A percentile compares a stretch with the other conserved stretches of the same genome.
Evolutionary conservation across 2,888 invertebrate genomes (phyloP).

Genomic region (Cyrtodaria siliqua): DNA sequence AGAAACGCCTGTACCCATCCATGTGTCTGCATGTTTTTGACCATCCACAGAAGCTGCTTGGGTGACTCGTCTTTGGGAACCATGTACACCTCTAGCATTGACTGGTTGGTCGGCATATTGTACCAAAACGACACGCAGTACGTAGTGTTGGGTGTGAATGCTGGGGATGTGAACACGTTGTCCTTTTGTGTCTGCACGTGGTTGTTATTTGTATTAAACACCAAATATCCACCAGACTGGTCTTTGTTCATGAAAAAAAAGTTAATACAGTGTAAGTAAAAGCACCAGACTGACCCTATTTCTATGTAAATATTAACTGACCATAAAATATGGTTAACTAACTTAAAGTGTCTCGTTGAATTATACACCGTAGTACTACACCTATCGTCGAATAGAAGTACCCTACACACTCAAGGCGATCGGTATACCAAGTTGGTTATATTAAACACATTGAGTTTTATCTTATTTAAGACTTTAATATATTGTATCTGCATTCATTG

Average conservation of each 20-base stretch:
- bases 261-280: neutral
- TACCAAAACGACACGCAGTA: constrained; percentile 14
- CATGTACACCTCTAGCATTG: constrained; percentile 1
- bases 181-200: constrained; percentile 4
- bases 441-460: too few relatives aligned
- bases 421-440: too few relatives aligned
- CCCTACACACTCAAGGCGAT: too few relatives aligned
- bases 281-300: neutral
- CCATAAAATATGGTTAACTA: too few relatives aligned
- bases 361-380: too few relatives aligned
- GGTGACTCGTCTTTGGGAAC: too few relatives aligned
- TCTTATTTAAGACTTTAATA: too few relatives aligned
- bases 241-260: neutral
- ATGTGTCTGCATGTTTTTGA: neutral
- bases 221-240: constrained; percentile 10
- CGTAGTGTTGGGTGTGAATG: neutral
- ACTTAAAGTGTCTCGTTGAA: too few relatives aligned
- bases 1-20: constrained; percentile 4
- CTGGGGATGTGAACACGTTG: neutral
- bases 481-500: too few relatives aligned
- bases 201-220: constrained; percentile 17
- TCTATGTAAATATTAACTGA: too few relatives aligned
- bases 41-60: neutral
- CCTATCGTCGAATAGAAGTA: too few relatives aligned
- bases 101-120: constrained; percentile 11